Percentiles rank a stretch among this genome's conserved stretches.
phyloP scores from a whole-genome alignment of 2,113 vertebrate species.

The Labeo catla region DNA sequence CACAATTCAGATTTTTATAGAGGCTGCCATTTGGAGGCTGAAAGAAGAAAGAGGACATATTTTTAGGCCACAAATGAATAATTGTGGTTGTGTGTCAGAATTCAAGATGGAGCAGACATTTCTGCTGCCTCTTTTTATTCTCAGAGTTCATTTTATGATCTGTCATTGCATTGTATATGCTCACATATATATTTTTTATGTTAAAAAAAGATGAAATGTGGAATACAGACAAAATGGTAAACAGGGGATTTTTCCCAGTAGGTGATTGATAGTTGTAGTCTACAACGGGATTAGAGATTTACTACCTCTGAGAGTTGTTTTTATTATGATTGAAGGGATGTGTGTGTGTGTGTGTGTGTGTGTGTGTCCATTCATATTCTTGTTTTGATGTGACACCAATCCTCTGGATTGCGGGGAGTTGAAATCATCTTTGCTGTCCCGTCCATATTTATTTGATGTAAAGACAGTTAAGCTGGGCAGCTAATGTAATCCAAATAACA shows the following conservation, averaged over 20 bases:
- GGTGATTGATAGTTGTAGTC: constrained; percentile 6
- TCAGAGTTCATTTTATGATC: not conserved
- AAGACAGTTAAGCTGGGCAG: constrained; percentile 36
- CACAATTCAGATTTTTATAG: constrained; percentile 5
- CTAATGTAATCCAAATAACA: constrained; percentile 51
- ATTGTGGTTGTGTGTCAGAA: constrained; percentile 46
- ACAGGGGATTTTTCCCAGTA: not conserved
- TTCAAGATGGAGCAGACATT: constrained; percentile 13
- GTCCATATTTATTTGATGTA: constrained; percentile 51
- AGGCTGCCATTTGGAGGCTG: constrained; percentile 44
- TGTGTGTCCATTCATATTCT: constrained; percentile 2
- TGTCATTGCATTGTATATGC: not conserved
- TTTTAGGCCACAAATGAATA: constrained; percentile 52
- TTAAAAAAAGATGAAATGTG: not conserved
- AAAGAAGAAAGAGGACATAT: constrained; percentile 38
- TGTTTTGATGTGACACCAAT: constrained; percentile 29
- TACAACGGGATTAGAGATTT: not conserved
- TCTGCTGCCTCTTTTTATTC: not conserved
- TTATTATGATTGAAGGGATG: not conserved
- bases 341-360: not conserved
- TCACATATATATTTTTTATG: not conserved
- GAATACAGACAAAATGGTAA: not conserved
- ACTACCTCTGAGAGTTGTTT: not conserved
- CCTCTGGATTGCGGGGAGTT: constrained; percentile 32
- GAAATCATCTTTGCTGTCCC: constrained; percentile 42